These are phyloP conservation scores for Thaumatotibia leucotreta DNA, from an alignment of 1,140 invertebrate species.

Conservation along the genomic window DNA sequence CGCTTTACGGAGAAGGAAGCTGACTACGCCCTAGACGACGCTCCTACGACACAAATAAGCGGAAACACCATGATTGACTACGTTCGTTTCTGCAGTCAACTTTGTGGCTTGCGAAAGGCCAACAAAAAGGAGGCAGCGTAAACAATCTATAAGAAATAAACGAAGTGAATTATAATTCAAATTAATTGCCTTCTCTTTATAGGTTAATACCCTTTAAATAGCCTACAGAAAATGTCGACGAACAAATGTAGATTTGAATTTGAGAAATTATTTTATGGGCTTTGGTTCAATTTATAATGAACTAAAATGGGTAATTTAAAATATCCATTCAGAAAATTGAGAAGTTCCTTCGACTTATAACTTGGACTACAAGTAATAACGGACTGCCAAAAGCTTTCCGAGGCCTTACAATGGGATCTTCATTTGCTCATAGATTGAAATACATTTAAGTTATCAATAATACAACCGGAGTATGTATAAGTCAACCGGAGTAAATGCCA, in stretches of 20 bases:
- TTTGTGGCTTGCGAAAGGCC: constrained; percentile 77
- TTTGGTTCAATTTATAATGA: neutral
- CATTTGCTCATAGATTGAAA: neutral
- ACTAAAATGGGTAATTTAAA: constrained; percentile 18
- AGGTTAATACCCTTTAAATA: neutral
- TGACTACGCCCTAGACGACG: constrained; percentile 79
- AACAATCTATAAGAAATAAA: neutral
- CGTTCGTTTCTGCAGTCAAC: constrained; percentile 77
- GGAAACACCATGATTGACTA: constrained; percentile 78
- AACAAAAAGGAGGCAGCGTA: constrained; percentile 35
- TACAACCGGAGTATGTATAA: no score
- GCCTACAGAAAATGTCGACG: neutral
- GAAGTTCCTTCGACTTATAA: constrained; percentile 24
- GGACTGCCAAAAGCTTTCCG: constrained; percentile 12
- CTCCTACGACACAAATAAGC: constrained; percentile 75
- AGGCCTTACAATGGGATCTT: neutral
- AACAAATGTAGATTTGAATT: neutral
- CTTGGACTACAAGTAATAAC: no score
- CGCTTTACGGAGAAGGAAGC: constrained; percentile 78
- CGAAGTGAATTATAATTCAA: neutral
- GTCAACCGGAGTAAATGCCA: no score
- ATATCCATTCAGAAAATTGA: constrained; percentile 19
- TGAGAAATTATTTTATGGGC: neutral
- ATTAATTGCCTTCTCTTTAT: neutral
- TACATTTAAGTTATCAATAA: neutral